Base-by-base conservation (phyloP, 2,113 vertebrate genomes). In the Ictidomys tridecemlineatus region DNA sequence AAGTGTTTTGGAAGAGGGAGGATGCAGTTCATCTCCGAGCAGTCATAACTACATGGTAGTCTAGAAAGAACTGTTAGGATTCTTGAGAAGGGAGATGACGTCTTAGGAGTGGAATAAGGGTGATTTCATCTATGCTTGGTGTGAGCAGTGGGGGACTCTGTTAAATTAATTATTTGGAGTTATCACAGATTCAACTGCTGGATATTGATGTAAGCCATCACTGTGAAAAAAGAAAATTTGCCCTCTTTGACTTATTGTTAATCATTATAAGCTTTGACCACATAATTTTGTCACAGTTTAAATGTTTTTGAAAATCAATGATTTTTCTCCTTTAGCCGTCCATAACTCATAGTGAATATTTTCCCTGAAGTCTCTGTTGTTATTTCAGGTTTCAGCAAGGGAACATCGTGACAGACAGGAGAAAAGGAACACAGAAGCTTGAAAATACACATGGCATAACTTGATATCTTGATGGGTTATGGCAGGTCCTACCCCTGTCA, bases 231-330 rank as follows among this genome's bases (percentile, higher is more conserved):
- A 80, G 73, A 84, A 92, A 58, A 63, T 45, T 65, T 30, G 16
- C 56, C 63, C 9, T 61, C 39, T 88, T 85, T 80, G 77, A 77
- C 24, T 78, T 93, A 82, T 16, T 91, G 61, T 39, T 94, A 76
- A 90, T 89, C 51, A 77, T 69, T 89, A 48, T 45, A 83, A 91
- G 37, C 53, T 77, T 70, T 78, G 45, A 56, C 61, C 37, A 90
- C 3, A 10, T 80, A 85, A 82, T 88, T 95, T 63, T 86, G 87
- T 95, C 95, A 94, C 2, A 79, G 80, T 87, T 97, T 45, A 95
- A 96, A 56, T 96, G 83, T 63, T 83, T 95, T 93, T 96, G 72
- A 95, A 97, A 88, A 96, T 95, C 77, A 86, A 82, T 95, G 53
- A 88, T 69, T 86, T 48, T 82, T 95, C 72, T 96, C 74, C 73